Conservation (phyloP, 2,113 vertebrate species). For the Geococcyx californianus region DNA sequence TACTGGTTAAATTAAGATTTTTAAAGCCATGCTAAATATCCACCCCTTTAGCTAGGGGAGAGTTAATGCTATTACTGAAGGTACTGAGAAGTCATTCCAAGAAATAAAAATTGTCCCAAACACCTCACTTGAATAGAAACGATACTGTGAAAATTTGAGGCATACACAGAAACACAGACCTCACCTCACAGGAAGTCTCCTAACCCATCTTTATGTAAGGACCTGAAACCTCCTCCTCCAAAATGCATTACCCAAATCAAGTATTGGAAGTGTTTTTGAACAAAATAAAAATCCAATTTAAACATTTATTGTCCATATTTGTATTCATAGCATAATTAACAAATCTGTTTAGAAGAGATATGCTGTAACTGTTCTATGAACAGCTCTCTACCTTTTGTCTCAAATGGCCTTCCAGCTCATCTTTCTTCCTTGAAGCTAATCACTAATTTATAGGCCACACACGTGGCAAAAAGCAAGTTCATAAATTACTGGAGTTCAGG, state of each 20-base stretch:
- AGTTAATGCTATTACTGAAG: background rate
- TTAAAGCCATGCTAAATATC: background rate
- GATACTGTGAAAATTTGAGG: background rate
- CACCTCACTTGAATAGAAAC: background rate
- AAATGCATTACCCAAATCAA: background rate
- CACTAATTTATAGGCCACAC: slow-evolving; percentile 22
- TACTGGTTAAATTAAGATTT: background rate
- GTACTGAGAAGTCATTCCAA: background rate
- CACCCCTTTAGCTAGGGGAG: background rate
- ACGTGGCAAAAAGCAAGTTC: background rate
- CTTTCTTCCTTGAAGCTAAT: slow-evolving; percentile 15
- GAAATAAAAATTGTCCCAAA: background rate
- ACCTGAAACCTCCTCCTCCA: background rate
- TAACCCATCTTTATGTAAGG: background rate
- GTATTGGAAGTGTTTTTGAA: background rate
- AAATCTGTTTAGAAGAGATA: background rate
- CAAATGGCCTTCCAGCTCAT: slow-evolving; percentile 31
- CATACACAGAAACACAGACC: background rate
- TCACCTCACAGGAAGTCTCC: background rate
- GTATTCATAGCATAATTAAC: background rate
- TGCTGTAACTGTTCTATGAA: background rate
- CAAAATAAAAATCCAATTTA: background rate
- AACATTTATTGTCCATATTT: background rate
- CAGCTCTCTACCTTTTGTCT: background rate
- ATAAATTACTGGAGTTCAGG: background rate